Conservation (phyloP, 2,113 vertebrate species). For the Zosterops lateralis region DNA sequence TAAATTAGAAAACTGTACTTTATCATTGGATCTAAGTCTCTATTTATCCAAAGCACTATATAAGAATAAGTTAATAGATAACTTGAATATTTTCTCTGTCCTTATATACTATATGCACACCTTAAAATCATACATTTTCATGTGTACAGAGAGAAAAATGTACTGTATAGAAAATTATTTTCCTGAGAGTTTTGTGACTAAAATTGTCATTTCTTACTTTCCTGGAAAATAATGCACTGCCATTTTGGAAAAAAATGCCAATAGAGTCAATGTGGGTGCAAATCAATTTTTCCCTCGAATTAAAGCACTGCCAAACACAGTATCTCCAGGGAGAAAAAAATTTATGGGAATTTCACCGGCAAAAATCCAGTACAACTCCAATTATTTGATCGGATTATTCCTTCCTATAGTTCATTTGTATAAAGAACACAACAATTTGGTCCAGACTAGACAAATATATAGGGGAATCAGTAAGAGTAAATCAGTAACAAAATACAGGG, state of each 20-base stretch:
- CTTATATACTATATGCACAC: neutral
- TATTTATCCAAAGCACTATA: neutral
- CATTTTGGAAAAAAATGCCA: constrained; percentile 2
- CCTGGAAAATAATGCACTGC: neutral
- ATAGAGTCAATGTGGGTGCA: neutral
- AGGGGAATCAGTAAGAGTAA: neutral
- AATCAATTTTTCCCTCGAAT: neutral
- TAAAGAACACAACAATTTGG: neutral
- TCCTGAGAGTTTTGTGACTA: neutral
- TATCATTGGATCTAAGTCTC: neutral
- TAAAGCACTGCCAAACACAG: neutral
- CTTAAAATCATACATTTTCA: constrained; percentile 5
- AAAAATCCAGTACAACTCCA: neutral
- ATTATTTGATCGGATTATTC: neutral
- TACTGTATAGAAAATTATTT: neutral
- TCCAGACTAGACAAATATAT: neutral
- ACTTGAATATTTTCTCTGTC: neutral
- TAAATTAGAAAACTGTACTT: constrained; percentile 12
- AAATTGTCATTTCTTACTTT: neutral
- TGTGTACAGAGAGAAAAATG: neutral
- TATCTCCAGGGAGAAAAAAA: neutral
- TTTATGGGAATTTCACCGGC: neutral
- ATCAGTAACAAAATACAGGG: neutral
- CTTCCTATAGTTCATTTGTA: neutral
- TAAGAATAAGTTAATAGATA: neutral